phyloP scores from a whole-genome alignment of 2,888 invertebrate species.

The Nomada ruficornis region DNA sequence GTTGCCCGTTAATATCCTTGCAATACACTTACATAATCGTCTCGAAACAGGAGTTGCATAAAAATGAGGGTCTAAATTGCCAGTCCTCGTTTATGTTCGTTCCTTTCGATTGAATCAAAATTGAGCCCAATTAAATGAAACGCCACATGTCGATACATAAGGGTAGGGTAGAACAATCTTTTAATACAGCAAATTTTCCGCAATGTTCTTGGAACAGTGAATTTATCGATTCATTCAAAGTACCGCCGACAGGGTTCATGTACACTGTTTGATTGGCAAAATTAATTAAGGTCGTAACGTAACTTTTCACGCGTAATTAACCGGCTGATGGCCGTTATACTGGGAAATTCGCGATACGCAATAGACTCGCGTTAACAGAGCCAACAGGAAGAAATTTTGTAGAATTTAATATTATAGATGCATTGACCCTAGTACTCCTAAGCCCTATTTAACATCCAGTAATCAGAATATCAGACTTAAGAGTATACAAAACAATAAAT shows the following conservation, averaged over 20 bases:
- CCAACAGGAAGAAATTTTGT: no score
- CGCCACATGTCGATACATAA: background rate
- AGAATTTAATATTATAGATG: no score
- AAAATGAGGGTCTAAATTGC: conserved; percentile 1
- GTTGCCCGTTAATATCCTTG: background rate
- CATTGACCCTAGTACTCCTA: no score
- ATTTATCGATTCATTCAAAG: background rate
- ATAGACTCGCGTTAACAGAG: conserved; percentile 8
- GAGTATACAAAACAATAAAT: no score
- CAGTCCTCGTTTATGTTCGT: conserved; percentile 3
- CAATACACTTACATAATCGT: conserved; percentile 1
- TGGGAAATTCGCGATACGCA: conserved; percentile 12
- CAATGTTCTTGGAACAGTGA: background rate
- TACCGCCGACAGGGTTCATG: background rate
- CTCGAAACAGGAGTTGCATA: conserved; percentile 1
- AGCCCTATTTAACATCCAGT: no score
- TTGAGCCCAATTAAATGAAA: conserved; percentile 2
- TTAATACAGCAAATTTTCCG: background rate
- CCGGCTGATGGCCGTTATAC: background rate
- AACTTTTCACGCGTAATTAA: conserved; percentile 16
- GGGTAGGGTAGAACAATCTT: background rate
- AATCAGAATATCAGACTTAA: no score
- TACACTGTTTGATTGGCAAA: background rate
- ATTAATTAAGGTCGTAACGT: conserved; percentile 6
- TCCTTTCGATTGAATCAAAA: conserved; percentile 4